phyloP scores from a whole-genome alignment of 2,888 invertebrate genomes.

The Platycheirus rosarum region DNA sequence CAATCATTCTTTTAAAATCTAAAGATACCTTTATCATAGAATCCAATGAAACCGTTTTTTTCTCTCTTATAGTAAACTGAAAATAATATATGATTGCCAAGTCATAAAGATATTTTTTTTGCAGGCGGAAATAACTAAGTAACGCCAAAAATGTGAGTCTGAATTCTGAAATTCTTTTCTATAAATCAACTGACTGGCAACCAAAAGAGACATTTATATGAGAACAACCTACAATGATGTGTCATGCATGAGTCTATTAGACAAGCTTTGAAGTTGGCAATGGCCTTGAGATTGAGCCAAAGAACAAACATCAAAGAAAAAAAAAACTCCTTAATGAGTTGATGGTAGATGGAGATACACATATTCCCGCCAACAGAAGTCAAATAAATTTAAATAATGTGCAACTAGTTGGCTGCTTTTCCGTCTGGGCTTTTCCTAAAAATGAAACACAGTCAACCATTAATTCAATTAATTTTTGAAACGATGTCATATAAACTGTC shows the following conservation, averaged over 20 bases:
- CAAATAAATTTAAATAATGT: constrained; percentile 18
- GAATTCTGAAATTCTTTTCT: neutral
- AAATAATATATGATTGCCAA: neutral
- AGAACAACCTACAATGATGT: constrained; percentile 2
- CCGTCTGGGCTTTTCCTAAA: no score
- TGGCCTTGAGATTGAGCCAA: constrained; percentile 24
- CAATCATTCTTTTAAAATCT: neutral
- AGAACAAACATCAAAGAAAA: neutral
- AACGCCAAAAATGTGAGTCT: neutral
- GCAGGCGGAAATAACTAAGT: neutral
- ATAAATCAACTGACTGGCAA: constrained; percentile 13
- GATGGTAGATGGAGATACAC: neutral
- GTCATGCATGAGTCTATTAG: neutral
- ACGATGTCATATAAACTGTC: no score
- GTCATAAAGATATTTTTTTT: neutral
- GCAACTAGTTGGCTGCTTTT: constrained; percentile 7
- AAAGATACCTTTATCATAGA: neutral
- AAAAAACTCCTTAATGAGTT: constrained; percentile 1
- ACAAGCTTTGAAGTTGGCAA: neutral
- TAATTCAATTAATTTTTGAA: no score
- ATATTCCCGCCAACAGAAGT: neutral
- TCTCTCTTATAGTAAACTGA: neutral
- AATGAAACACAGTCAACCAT: no score
- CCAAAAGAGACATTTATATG: constrained; percentile 9
- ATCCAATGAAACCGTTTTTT: constrained; percentile 1